phyloP scores from a whole-genome alignment of 2,797 vertebrate genomes.

The Mus caroli region DNA sequence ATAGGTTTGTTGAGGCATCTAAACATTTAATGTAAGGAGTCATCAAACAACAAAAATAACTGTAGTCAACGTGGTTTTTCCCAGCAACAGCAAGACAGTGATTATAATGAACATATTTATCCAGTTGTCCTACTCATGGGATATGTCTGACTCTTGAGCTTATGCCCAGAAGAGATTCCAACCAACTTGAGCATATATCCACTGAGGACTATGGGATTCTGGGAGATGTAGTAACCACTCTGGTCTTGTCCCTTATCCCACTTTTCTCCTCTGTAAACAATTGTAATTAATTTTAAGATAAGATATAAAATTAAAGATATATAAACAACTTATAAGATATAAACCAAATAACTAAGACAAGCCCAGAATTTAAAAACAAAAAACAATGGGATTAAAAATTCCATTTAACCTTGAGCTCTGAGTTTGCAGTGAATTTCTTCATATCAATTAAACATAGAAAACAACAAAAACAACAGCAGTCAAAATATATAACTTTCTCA shows the following conservation, averaged over 20 bases:
- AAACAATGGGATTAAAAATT: not conserved
- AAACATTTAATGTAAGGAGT: slow-evolving; percentile 10
- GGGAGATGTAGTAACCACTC: not conserved
- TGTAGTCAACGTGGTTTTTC: slow-evolving; percentile 38
- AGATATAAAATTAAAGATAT: not conserved
- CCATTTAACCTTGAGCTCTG: not conserved
- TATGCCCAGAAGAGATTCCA: not conserved
- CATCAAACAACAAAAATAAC: slow-evolving; percentile 21
- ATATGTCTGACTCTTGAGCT: slow-evolving; percentile 7
- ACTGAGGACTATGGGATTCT: not conserved
- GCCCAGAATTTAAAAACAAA: not conserved
- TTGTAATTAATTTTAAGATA: not conserved
- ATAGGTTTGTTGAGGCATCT: not conserved
- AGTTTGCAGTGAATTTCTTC: not conserved
- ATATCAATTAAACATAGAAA: not conserved
- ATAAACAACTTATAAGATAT: not conserved
- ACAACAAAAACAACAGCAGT: not conserved
- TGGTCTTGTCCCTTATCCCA: not conserved
- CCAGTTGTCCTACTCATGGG: not conserved
- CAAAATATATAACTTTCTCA: not conserved
- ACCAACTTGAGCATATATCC: not conserved
- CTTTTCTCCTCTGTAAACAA: not conserved
- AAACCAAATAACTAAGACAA: not conserved
- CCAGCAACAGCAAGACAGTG: slow-evolving; percentile 8
- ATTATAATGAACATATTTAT: not conserved